A percentile compares a stretch with the other conserved stretches of the same genome.
Evolutionary conservation across 2,888 invertebrate species (phyloP).

Genomic region (Amiota mariae): DNA sequence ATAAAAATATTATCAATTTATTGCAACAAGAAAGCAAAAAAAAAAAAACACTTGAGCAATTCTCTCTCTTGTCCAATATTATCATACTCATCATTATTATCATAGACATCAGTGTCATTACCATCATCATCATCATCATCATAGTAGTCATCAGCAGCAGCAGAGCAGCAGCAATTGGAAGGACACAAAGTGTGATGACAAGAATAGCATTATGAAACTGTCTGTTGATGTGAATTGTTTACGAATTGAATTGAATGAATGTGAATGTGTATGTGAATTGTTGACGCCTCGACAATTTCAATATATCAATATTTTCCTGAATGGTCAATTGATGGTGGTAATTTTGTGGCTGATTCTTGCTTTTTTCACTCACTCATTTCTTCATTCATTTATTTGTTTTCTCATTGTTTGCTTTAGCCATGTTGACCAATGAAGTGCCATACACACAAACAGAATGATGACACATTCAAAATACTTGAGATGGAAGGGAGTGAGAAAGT

Average conservation of each 20-base stretch:
- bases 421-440: too few relatives aligned
- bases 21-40: neutral
- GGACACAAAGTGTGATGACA: neutral
- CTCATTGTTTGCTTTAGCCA: too few relatives aligned
- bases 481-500: too few relatives aligned
- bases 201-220: neutral
- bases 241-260: slow-evolving; percentile 2
- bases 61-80: neutral
- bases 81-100: too few relatives aligned
- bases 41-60: slow-evolving; percentile 35
- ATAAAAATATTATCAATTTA: neutral
- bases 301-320: slow-evolving; percentile 25
- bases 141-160: too few relatives aligned
- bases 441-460: too few relatives aligned
- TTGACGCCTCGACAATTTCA: slow-evolving; percentile 13
- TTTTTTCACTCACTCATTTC: too few relatives aligned
- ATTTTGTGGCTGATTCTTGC: neutral
- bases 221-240: neutral
- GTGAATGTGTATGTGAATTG: slow-evolving; percentile 14
- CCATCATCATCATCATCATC: neutral
- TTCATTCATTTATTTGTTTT: too few relatives aligned
- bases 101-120: neutral
- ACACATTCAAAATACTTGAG: too few relatives aligned
- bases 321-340: slow-evolving; percentile 21
- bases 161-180: neutral